phyloP scores from a whole-genome alignment of 2,888 invertebrate species.

The Chloromyia formosa region DNA sequence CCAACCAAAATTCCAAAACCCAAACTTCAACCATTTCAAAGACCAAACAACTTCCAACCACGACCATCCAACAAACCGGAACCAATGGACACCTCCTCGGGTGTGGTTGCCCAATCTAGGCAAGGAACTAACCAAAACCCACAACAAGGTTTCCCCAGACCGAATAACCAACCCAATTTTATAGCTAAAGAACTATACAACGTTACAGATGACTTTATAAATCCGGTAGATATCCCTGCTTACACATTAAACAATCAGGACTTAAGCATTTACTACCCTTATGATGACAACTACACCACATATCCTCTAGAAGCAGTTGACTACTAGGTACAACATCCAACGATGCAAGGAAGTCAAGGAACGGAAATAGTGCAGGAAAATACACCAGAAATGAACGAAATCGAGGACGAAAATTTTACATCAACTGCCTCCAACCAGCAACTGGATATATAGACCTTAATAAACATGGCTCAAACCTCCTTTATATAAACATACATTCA shows the following conservation, averaged over 20 bases:
- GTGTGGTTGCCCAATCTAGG: background rate
- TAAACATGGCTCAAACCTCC: conserved; percentile 45
- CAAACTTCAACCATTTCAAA: background rate
- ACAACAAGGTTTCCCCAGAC: conserved; percentile 10
- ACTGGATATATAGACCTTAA: conserved; percentile 49
- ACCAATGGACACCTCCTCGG: conserved; percentile 8
- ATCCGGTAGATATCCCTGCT: background rate
- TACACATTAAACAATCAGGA: background rate
- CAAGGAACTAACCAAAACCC: background rate
- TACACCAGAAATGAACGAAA: background rate
- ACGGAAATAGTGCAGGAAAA: background rate
- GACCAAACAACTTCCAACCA: no score
- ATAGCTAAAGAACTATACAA: conserved; percentile 3
- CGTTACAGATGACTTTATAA: background rate
- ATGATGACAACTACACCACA: background rate
- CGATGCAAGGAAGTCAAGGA: background rate
- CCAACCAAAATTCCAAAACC: background rate
- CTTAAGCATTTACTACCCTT: background rate
- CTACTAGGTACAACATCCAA: background rate
- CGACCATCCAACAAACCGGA: no score
- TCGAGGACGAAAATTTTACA: conserved; percentile 49
- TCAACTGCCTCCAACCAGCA: conserved; percentile 47
- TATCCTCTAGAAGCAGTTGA: background rate
- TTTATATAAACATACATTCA: conserved; percentile 47
- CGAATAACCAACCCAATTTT: background rate